Evolutionary conservation across 2,113 vertebrate genomes (phyloP).

Genomic region (Sarotherodon lohbergeri): DNA sequence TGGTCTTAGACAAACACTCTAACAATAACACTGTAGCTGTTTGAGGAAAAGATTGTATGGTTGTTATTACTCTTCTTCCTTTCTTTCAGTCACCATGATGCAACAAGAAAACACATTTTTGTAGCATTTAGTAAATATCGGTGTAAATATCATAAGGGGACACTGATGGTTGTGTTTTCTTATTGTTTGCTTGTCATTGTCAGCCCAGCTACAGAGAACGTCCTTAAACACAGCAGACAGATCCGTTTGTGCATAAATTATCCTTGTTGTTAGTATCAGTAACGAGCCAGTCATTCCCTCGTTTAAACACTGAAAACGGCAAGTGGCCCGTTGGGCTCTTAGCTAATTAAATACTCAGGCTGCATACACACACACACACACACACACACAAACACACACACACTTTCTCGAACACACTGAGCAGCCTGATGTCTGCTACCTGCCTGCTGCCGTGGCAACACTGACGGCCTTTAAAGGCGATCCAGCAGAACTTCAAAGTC

Average conservation of each 20-base stretch:
- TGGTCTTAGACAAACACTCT: background rate
- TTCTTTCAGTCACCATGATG: background rate
- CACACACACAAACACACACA: constrained; percentile 1
- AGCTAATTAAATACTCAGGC: constrained; percentile 63
- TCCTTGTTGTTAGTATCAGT: constrained; percentile 54
- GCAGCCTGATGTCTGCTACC: constrained; percentile 59
- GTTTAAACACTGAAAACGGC: constrained; percentile 55
- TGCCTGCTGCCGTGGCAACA: constrained; percentile 66
- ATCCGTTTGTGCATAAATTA: constrained; percentile 56
- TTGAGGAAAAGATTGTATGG: background rate
- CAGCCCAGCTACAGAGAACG: constrained; percentile 29
- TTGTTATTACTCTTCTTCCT: background rate
- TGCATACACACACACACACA: background rate
- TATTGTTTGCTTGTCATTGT: constrained; percentile 48
- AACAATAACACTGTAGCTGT: background rate
- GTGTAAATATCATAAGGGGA: constrained; percentile 11
- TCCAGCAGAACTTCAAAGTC: constrained; percentile 69
- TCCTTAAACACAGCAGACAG: constrained; percentile 34
- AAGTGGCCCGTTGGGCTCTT: constrained; percentile 49
- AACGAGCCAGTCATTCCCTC: constrained; percentile 54
- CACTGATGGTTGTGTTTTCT: constrained; percentile 16
- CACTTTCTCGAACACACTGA: background rate
- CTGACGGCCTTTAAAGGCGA: constrained; percentile 61
- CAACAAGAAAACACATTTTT: background rate
- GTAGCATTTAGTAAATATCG: background rate